These are phyloP conservation scores for Kryptolebias marmoratus DNA, from an alignment of 2,113 vertebrate species.

Conservation along the genomic window DNA sequence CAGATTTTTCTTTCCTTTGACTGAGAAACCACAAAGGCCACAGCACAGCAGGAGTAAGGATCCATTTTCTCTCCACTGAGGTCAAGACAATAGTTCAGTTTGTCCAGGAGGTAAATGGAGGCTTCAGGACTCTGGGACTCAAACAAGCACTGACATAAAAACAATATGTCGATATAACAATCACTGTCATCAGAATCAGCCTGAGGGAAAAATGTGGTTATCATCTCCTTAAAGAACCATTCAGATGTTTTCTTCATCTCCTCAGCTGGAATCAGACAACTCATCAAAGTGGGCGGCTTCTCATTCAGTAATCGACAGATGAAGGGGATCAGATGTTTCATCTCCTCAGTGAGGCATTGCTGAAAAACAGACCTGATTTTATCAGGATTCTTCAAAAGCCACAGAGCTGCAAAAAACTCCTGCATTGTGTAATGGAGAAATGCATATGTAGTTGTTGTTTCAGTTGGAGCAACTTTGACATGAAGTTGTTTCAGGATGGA, in stretches of 20 bases:
- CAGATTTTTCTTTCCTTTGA: neutral
- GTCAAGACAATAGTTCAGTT: conserved; percentile 5
- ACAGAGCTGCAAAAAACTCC: conserved; percentile 47
- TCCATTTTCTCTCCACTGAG: conserved; percentile 19
- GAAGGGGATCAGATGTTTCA: conserved; percentile 46
- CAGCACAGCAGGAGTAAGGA: conserved; percentile 27
- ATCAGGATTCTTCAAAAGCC: conserved; percentile 41
- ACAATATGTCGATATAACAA: conserved; percentile 1
- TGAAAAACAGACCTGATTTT: conserved; percentile 10
- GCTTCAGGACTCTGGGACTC: conserved; percentile 50
- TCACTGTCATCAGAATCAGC: neutral
- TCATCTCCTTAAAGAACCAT: conserved; percentile 33
- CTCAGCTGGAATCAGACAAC: conserved; percentile 20
- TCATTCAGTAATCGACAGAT: conserved; percentile 35
- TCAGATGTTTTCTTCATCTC: neutral
- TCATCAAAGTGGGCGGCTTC: conserved; percentile 9
- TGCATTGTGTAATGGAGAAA: conserved; percentile 51
- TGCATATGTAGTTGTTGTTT: neutral
- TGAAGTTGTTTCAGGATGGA: conserved; percentile 41
- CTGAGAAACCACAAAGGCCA: conserved; percentile 41
- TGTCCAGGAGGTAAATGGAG: conserved; percentile 7
- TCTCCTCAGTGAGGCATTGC: conserved; percentile 24
- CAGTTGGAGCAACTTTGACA: fast-evolving
- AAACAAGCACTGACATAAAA: conserved; percentile 33
- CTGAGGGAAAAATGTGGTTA: neutral